phyloP scores from a whole-genome alignment of 2,797 vertebrate species.

The Sebastes cheni region DNA sequence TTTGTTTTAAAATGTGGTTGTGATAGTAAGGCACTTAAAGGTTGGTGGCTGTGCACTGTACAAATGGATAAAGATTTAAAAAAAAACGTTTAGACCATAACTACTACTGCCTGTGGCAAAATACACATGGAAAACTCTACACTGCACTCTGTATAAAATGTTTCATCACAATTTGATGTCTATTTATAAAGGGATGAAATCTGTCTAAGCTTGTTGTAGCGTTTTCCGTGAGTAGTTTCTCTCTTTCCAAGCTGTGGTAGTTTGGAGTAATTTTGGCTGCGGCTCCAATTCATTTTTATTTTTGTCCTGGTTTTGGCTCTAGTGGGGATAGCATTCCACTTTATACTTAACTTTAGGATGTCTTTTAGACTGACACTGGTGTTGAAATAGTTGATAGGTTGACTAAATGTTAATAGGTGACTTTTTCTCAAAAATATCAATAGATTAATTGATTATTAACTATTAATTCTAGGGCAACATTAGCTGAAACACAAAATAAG shows the following conservation, averaged over 20 bases:
- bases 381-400: background rate
- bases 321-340: background rate
- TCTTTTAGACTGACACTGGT: background rate
- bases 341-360: background rate
- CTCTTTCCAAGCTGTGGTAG: background rate
- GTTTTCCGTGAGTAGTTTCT: conserved; percentile 7
- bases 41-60: background rate
- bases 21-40: background rate
- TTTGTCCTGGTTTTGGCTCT: conserved; percentile 20
- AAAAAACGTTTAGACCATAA: background rate
- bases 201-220: background rate
- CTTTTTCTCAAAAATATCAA: background rate
- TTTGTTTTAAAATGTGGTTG: background rate
- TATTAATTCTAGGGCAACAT: background rate
- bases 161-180: background rate
- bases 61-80: background rate
- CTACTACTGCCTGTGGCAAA: background rate
- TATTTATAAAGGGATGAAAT: background rate
- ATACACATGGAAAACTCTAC: background rate
- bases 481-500: background rate
- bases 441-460: background rate
- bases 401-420: background rate
- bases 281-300: conserved; percentile 26
- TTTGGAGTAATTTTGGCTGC: conserved; percentile 34
- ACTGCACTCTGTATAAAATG: background rate